Conservation (phyloP, 2,113 vertebrate species). For the Bungarus multicinctus region DNA sequence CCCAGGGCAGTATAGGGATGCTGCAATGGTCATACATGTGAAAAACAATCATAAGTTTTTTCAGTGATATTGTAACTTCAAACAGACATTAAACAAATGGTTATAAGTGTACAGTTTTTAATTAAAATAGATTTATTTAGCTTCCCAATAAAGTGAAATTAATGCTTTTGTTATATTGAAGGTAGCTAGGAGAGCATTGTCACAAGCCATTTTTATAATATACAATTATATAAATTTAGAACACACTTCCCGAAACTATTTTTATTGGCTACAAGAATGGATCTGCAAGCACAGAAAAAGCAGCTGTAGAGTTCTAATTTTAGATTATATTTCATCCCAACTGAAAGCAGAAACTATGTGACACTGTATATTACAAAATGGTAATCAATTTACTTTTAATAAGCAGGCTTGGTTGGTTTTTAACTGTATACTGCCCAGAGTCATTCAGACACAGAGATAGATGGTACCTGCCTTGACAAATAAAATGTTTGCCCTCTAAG, state of each 20-base stretch:
- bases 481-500: not conserved
- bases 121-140: not conserved
- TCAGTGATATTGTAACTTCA: not conserved
- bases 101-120: not conserved
- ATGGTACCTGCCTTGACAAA: not conserved
- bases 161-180: not conserved
- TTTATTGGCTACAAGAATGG: not conserved
- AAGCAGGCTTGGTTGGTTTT: not conserved
- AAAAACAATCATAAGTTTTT: not conserved
- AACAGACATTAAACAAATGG: not conserved
- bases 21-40: not conserved
- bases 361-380: not conserved
- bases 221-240: not conserved
- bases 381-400: not conserved
- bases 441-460: not conserved
- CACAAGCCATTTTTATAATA: not conserved
- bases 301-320: not conserved
- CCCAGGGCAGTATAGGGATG: not conserved
- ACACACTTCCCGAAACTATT: slow-evolving; percentile 13
- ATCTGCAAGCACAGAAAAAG: not conserved
- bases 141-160: not conserved
- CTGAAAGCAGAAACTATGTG: not conserved
- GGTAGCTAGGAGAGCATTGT: not conserved
- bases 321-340: not conserved
- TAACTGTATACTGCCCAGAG: not conserved